Evolutionary conservation across 1,140 invertebrate species (phyloP).

Genomic region (Drosophila leontia): DNA sequence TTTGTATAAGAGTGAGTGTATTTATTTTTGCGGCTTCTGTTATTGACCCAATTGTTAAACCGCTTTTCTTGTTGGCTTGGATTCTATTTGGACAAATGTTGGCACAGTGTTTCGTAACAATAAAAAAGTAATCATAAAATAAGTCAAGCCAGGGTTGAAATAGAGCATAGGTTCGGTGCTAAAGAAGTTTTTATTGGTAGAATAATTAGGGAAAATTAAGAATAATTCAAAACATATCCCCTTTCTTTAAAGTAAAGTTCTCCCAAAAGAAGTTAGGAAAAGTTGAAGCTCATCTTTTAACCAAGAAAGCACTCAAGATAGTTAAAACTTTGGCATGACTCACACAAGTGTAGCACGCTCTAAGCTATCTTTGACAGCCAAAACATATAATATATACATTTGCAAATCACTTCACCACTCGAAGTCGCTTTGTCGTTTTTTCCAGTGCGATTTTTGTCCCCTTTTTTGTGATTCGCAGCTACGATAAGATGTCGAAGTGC

Average conservation of each 20-base stretch:
- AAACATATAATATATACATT: background rate
- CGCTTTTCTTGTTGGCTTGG: slow-evolving; percentile 7
- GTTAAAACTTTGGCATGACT: background rate
- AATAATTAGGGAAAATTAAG: background rate
- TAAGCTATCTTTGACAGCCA: slow-evolving; percentile 7
- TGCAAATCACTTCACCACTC: slow-evolving; percentile 21
- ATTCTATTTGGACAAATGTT: slow-evolving; percentile 47
- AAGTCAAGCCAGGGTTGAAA: background rate
- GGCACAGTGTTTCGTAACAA: slow-evolving; percentile 15
- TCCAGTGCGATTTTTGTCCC: slow-evolving; percentile 17
- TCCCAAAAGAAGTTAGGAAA: background rate
- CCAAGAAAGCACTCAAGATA: background rate
- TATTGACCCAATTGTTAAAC: slow-evolving; percentile 50
- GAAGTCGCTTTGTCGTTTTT: background rate
- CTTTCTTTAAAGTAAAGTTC: no score
- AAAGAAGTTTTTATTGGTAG: background rate
- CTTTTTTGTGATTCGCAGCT: slow-evolving; percentile 32
- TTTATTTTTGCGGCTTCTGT: slow-evolving; percentile 10
- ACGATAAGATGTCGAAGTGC: slow-evolving; percentile 50
- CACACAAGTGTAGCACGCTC: background rate
- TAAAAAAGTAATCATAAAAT: slow-evolving; percentile 16
- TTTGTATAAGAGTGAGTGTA: background rate
- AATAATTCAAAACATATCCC: no score
- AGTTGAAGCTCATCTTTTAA: background rate
- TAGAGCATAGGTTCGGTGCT: background rate